Base-by-base conservation (phyloP, 2,797 vertebrate species). In the Gastrophryne carolinensis region DNA sequence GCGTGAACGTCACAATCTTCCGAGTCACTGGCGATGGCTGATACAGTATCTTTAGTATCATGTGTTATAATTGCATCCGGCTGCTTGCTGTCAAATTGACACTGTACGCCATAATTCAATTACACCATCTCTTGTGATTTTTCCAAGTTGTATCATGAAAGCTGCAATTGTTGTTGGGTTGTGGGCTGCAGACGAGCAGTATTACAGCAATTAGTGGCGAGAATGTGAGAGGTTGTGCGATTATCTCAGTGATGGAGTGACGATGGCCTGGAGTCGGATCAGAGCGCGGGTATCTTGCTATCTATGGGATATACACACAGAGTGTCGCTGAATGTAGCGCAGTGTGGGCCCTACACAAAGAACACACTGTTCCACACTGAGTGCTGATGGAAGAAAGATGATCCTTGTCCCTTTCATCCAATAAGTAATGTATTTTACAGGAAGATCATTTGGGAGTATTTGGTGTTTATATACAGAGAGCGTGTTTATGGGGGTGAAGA, bases 111-210 rank as follows among this genome's bases (percentile, higher is more conserved):
- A 24, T 54, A 56, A 71, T 71, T 47, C 66, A 37, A 71, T 71
- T 37, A 76, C 58, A 53, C 27, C 49, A 50, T 54, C 35, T 27
- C 47, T 26, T 26, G 29, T 52, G 54, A 19, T 35, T 17, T 7
- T 21, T 70, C 52, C 49, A 65, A 65, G 49, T n/a, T 29, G 12
- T n/a, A 68, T 17, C 52, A 49, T 72, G 61, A 78, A 78, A 72
- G 68, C 75, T 27, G 52, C 68, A 15, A 60, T 71, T 78, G 58
- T 78, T 65, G 30, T 11, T 29, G 19, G n/a, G 52, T 34, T 72
- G 67, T 71, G 67, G 52, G 69, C 63, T 71, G 39, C 66, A 64
- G 47, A 47, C 9, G 27, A 24, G 57, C 47, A 54, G 39, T 26
- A 61, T 64, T 74, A 49, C 1, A 63, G 29, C 64, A 71, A 77